Evolutionary conservation across 1,140 invertebrate species (phyloP).

Genomic region (Leptoteleia sp.): DNA sequence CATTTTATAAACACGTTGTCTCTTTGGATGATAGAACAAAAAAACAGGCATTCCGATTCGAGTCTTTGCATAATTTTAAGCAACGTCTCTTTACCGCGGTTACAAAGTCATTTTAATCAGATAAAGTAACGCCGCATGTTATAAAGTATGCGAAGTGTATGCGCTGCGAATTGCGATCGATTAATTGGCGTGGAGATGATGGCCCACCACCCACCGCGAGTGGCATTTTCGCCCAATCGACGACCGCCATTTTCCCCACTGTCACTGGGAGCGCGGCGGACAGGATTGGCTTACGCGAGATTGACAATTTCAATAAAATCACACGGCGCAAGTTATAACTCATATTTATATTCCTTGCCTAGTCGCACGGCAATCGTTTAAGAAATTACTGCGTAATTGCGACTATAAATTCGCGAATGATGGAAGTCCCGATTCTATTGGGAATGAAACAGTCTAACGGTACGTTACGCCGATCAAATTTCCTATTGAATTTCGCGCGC

Average conservation of each 20-base stretch:
- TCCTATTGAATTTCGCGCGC: neutral
- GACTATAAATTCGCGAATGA: neutral
- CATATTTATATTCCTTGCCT: conserved; percentile 19
- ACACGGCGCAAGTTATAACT: conserved; percentile 7
- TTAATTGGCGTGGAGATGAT: conserved; percentile 53
- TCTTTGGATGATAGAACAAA: too few relatives aligned
- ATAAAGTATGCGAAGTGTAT: conserved; percentile 24
- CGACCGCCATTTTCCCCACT: conserved; percentile 33
- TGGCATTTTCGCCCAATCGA: conserved; percentile 41
- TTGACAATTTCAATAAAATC: conserved; percentile 52
- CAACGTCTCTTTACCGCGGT: neutral
- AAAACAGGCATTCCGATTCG: neutral
- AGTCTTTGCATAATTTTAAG: conserved; percentile 43
- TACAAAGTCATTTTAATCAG: conserved; percentile 36
- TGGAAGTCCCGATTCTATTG: neutral
- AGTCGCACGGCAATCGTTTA: conserved; percentile 6
- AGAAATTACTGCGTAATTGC: conserved; percentile 19
- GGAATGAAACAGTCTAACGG: conserved; percentile 1
- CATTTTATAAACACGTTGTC: too few relatives aligned
- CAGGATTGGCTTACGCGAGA: conserved; percentile 40
- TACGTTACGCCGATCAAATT: neutral
- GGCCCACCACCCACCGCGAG: conserved; percentile 28
- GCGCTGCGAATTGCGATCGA: conserved; percentile 50
- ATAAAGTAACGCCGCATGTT: conserved; percentile 38
- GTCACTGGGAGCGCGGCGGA: conserved; percentile 21